phyloP scores from a whole-genome alignment of 2,888 invertebrate genomes.

The Phania funesta region DNA sequence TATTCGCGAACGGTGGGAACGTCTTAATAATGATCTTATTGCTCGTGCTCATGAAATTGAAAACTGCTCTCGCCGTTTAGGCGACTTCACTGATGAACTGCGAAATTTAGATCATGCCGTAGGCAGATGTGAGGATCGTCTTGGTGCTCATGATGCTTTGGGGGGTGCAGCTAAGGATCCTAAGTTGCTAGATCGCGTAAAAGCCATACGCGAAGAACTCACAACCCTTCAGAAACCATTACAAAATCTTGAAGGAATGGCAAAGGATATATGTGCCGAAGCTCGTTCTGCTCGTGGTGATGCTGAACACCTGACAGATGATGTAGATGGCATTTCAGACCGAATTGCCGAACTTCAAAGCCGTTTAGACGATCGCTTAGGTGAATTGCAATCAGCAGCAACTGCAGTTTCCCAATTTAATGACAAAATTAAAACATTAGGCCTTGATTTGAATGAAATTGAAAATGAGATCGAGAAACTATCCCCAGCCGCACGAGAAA shows the following conservation, averaged over 20 bases:
- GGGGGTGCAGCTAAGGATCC: conserved; percentile 90
- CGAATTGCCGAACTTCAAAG: conserved; percentile 88
- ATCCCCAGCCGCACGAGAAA: conserved; percentile 93
- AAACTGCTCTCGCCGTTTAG: conserved; percentile 89
- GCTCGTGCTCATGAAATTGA: conserved; percentile 82
- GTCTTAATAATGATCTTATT: conserved; percentile 88
- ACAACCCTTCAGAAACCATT: conserved; percentile 88
- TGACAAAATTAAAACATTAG: conserved; percentile 90
- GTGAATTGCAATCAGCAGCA: conserved; percentile 90
- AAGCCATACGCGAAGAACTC: conserved; percentile 90
- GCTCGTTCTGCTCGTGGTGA: conserved; percentile 89
- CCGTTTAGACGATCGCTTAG: conserved; percentile 89
- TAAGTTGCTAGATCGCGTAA: conserved; percentile 91
- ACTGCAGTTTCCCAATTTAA: conserved; percentile 93
- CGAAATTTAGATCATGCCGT: conserved; percentile 92
- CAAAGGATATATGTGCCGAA: conserved; percentile 88
- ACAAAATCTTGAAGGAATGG: conserved; percentile 81
- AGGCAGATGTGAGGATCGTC: conserved; percentile 93
- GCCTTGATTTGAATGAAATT: conserved; percentile 88
- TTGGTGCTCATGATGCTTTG: conserved; percentile 85
- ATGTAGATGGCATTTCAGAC: conserved; percentile 88
- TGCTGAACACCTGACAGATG: conserved; percentile 88
- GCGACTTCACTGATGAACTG: conserved; percentile 91
- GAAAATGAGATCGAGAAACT: conserved; percentile 92
- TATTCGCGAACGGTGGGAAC: conserved; percentile 94